These are phyloP conservation scores for Prorops nasuta DNA, from an alignment of 1,140 invertebrate genomes.

Conservation along the genomic window DNA sequence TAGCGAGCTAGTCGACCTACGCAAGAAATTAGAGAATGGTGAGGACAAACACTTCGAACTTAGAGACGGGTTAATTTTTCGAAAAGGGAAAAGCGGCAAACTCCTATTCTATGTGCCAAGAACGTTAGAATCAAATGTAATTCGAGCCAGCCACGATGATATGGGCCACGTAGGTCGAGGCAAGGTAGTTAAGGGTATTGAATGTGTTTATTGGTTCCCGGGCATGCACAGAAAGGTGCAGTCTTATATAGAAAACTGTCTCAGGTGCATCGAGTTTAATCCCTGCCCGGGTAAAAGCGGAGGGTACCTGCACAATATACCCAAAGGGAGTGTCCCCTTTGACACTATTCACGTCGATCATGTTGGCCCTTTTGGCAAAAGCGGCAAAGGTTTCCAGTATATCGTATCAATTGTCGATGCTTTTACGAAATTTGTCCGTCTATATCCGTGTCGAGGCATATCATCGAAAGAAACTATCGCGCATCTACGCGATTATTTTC, in stretches of 20 bases:
- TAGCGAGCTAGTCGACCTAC: constrained; percentile 3
- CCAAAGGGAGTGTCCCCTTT: neutral
- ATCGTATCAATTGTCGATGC: neutral
- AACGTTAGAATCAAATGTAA: neutral
- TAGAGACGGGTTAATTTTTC: constrained; percentile 16
- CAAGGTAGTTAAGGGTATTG: neutral
- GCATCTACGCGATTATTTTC: neutral
- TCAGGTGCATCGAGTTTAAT: neutral
- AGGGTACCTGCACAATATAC: neutral
- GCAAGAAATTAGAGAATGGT: neutral
- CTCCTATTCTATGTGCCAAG: constrained; percentile 23
- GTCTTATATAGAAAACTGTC: neutral
- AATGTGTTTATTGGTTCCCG: neutral
- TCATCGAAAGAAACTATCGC: neutral
- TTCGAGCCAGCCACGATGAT: neutral
- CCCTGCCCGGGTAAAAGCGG: neutral
- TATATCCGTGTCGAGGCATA: neutral
- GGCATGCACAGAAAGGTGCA: neutral
- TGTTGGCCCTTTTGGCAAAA: neutral
- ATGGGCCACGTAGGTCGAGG: neutral
- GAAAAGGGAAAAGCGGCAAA: constrained; percentile 7
- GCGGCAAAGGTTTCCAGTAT: neutral
- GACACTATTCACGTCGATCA: neutral
- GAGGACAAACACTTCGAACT: constrained; percentile 17
- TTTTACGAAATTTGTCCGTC: neutral